phyloP scores from a whole-genome alignment of 2,113 vertebrate species.

The Proterorhinus semilunaris region DNA sequence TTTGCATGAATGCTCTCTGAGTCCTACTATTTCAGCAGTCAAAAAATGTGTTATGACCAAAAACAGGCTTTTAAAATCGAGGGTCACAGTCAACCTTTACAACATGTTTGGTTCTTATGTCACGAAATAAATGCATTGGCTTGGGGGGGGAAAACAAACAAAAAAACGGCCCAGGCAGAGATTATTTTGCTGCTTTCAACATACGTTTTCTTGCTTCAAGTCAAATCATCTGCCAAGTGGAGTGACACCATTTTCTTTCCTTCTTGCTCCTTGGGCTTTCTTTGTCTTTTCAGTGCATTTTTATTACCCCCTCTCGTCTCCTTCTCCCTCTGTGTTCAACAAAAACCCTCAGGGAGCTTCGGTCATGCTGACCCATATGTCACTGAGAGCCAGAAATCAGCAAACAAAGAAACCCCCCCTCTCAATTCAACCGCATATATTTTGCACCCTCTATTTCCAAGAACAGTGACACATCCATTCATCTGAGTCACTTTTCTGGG shows the following conservation, averaged over 20 bases:
- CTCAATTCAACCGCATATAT: not conserved
- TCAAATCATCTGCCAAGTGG: constrained; percentile 25
- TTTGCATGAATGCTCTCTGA: too few species aligned
- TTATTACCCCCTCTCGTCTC: constrained; percentile 32
- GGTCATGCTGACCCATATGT: constrained; percentile 44
- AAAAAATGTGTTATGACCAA: too few species aligned
- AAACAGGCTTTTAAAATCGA: too few species aligned
- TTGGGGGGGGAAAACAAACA: too few species aligned
- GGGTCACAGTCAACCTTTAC: too few species aligned
- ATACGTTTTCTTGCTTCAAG: not conserved
- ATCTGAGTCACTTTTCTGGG: not conserved
- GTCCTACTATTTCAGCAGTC: too few species aligned
- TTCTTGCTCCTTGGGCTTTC: constrained; percentile 9
- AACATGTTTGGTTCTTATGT: too few species aligned
- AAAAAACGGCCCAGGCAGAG: too few species aligned
- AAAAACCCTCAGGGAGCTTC: constrained; percentile 43
- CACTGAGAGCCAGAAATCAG: constrained; percentile 34
- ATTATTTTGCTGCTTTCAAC: not conserved
- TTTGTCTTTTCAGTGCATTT: constrained; percentile 43
- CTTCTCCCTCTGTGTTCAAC: constrained; percentile 35
- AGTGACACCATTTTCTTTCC: constrained; percentile 34
- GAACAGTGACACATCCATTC: constrained; percentile 13
- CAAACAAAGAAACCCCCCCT: constrained; percentile 14
- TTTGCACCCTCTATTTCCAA: constrained; percentile 5
- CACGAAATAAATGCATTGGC: too few species aligned